Conservation (phyloP, 2,888 invertebrate species). For the Andrena flavipes region DNA sequence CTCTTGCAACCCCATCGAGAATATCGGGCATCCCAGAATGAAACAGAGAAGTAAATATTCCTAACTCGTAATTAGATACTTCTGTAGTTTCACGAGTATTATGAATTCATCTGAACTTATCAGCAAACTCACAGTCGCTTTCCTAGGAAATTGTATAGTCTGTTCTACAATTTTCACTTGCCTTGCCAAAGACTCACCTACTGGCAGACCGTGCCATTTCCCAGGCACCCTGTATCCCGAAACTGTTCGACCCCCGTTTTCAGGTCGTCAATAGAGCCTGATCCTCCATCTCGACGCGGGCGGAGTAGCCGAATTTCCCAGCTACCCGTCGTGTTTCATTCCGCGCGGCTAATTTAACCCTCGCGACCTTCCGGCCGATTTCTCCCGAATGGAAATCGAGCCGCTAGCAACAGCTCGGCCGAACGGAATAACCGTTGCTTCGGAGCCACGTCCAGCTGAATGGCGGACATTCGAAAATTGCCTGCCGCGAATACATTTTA, state of each 20-base stretch:
- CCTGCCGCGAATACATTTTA: slow-evolving; percentile 60
- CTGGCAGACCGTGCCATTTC: too few species aligned
- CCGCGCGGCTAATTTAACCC: slow-evolving; percentile 71
- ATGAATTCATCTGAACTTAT: too few species aligned
- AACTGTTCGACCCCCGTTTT: background rate
- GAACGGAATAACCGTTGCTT: slow-evolving; percentile 65
- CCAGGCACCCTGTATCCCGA: too few species aligned
- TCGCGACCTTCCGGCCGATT: slow-evolving; percentile 71
- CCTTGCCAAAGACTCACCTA: too few species aligned
- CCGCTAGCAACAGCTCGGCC: slow-evolving; percentile 65
- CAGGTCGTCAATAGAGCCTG: background rate
- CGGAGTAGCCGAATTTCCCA: slow-evolving; percentile 54
- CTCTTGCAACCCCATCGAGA: too few species aligned
- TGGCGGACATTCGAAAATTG: slow-evolving; percentile 59
- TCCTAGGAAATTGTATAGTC: too few species aligned
- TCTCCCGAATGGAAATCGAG: slow-evolving; percentile 69
- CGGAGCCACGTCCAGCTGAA: slow-evolving; percentile 46
- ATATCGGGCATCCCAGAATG: too few species aligned
- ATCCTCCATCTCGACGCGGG: slow-evolving; percentile 25
- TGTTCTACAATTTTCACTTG: too few species aligned
- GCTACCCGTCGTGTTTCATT: slow-evolving; percentile 57
- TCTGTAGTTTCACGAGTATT: too few species aligned
- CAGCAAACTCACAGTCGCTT: too few species aligned
- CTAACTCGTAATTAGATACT: too few species aligned
- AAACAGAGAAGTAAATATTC: too few species aligned